Base-by-base conservation (phyloP, 2,113 vertebrate genomes). In the Pteropus alecto region DNA sequence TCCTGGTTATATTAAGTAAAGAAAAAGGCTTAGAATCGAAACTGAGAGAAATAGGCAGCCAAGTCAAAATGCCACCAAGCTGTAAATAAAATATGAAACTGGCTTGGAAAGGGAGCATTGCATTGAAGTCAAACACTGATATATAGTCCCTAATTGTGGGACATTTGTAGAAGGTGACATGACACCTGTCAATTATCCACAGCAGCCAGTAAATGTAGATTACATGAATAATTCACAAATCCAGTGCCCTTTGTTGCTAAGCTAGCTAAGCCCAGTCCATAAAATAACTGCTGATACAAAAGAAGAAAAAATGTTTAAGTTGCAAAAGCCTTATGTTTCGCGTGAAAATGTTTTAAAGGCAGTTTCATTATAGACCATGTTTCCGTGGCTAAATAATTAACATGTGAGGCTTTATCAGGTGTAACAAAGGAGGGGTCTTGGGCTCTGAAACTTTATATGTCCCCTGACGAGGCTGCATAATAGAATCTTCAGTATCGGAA, bases 191-290 rank as follows among this genome's bases (percentile, higher is more conserved):
- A 99, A 98, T 99, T 98, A 98, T 95, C 97, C 83, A 89, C 70
- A 99, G 98, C 96, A 98, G 87, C 97, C 97, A 98, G 97, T 98
- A 98, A 98, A 98, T 98, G 98, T 98, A 99, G 97, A 98, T 98
- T 98, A 96, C 97, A 99, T 99, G 97, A 98, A 99, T 99, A 98
- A 99, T 99, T 99, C 98, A 99, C 97, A 95, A 98, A 97, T 94
- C 95, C 73, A 76, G 92, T 98, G 97, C 94, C 97, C 97, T 98
- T 98, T 98, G 98, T 98, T 98, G 98, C 98, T 98, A 98, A 98
- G 54, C 85, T 0, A 7, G 79, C 97, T 98, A 97, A 98, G 78
- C 98, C 97, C 90, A 96, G 73, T 98, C 94, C 76, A 16, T 97
- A 98, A 97, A 94, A 94, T 96, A 98, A 97, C 96, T 97, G 87